Evolutionary conservation across 2,113 vertebrate genomes (phyloP).

Genomic region (Apodemus speciosus): DNA sequence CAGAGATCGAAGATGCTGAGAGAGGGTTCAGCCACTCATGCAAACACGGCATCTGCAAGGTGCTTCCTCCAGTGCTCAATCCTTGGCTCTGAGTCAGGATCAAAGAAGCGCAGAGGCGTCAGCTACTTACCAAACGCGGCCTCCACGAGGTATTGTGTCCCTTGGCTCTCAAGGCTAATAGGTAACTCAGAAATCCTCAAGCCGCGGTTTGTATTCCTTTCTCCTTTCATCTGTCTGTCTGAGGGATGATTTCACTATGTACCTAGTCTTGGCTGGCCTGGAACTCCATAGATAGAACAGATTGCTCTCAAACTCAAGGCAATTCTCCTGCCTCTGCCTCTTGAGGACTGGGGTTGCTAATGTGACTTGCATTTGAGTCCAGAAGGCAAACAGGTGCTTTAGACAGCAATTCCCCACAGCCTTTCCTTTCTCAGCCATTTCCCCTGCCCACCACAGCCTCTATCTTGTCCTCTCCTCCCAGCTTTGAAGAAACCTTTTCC

Average conservation of each 20-base stretch:
- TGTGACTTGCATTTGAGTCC: background rate
- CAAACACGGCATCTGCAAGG: background rate
- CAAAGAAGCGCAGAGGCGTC: background rate
- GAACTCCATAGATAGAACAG: background rate
- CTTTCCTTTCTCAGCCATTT: background rate
- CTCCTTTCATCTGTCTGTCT: background rate
- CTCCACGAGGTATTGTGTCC: background rate
- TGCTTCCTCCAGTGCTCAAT: background rate
- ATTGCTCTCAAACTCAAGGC: background rate
- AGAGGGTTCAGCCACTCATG: background rate
- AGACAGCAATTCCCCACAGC: background rate
- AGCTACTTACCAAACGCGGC: background rate
- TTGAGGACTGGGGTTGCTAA: background rate
- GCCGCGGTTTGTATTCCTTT: background rate
- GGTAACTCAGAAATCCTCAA: slow-evolving; percentile 17
- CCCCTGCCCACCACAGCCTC: background rate
- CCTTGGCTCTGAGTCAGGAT: background rate
- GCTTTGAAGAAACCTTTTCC: background rate
- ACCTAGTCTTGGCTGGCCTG: background rate
- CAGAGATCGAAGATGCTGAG: background rate
- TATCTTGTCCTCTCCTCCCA: background rate
- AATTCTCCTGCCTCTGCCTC: background rate
- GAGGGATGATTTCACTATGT: background rate
- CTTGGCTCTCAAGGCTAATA: background rate
- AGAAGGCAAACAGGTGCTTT: background rate